These are phyloP conservation scores for Spodoptera littoralis DNA, from an alignment of 2,888 invertebrate genomes.

Conservation along the genomic window DNA sequence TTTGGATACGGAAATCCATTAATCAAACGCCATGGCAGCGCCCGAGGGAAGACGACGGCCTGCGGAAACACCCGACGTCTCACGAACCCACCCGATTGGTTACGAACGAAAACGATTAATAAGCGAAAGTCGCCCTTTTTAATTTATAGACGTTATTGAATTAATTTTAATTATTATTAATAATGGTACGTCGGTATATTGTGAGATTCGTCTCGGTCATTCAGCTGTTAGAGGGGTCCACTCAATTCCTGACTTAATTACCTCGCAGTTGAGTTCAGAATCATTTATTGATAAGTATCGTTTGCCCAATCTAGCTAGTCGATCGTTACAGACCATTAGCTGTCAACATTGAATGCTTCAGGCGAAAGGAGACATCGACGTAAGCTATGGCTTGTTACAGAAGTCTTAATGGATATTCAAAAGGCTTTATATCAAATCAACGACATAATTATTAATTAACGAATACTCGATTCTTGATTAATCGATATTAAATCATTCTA, in stretches of 20 bases:
- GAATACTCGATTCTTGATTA: conserved; percentile 49
- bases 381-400: conserved; percentile 50
- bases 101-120: conserved; percentile 61
- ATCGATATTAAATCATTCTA: conserved; percentile 45
- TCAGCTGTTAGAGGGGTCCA: conserved; percentile 35
- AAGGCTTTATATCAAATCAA: conserved; percentile 53
- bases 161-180: conserved; percentile 73
- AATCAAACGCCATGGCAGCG: conserved; percentile 72
- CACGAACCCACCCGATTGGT: conserved; percentile 59
- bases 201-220: conserved; percentile 49
- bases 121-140: conserved; percentile 66
- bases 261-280: conserved; percentile 22
- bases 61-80: conserved; percentile 55
- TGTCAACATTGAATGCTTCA: conserved; percentile 45
- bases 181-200: conserved; percentile 62
- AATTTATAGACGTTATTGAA: conserved; percentile 71
- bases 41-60: conserved; percentile 63
- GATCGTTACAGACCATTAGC: conserved; percentile 39
- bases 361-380: conserved; percentile 47
- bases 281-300: conserved; percentile 12
- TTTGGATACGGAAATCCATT: conserved; percentile 76
- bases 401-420: conserved; percentile 52
- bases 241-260: conserved; percentile 24
- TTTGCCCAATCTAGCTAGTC: conserved; percentile 38
- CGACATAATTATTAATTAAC: conserved; percentile 59